These are phyloP conservation scores for Egretta garzetta DNA, from an alignment of 2,113 vertebrate species.

Conservation along the genomic window DNA sequence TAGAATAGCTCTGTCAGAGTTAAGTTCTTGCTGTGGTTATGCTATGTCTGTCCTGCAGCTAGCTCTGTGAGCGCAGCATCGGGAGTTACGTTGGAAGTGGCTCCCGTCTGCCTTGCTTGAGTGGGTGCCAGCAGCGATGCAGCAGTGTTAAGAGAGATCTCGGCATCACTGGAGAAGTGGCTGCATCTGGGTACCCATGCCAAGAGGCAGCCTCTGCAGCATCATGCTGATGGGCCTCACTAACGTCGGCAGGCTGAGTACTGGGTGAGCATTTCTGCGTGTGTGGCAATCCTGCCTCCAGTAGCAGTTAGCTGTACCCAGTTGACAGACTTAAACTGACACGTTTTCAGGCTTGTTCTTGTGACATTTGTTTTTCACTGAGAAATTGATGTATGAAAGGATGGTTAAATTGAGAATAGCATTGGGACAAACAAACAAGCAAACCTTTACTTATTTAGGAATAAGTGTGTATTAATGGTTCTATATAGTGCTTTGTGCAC, in stretches of 20 bases:
- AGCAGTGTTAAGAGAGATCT: neutral
- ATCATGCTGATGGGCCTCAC: rapidly evolving
- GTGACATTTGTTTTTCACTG: neutral
- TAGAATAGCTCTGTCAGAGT: neutral
- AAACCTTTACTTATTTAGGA: neutral
- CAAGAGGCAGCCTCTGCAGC: neutral
- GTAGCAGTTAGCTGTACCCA: neutral
- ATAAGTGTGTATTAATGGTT: neutral
- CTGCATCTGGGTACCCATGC: rapidly evolving
- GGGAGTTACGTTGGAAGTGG: neutral
- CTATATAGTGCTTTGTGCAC: neutral
- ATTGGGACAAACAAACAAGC: neutral
- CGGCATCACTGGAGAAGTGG: neutral
- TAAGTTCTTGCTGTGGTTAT: neutral
- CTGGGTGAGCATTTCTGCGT: rapidly evolving
- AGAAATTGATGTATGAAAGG: neutral
- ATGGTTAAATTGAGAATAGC: neutral
- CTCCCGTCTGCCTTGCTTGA: neutral
- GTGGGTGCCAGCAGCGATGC: neutral
- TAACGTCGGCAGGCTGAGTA: rapidly evolving
- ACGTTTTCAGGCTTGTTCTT: neutral
- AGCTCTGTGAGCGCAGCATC: neutral
- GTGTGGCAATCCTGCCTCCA: rapidly evolving
- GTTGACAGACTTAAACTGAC: neutral
- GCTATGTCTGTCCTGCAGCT: neutral